Conservation (phyloP, 2,888 invertebrate species). For the Drosophila subsilvestris region DNA sequence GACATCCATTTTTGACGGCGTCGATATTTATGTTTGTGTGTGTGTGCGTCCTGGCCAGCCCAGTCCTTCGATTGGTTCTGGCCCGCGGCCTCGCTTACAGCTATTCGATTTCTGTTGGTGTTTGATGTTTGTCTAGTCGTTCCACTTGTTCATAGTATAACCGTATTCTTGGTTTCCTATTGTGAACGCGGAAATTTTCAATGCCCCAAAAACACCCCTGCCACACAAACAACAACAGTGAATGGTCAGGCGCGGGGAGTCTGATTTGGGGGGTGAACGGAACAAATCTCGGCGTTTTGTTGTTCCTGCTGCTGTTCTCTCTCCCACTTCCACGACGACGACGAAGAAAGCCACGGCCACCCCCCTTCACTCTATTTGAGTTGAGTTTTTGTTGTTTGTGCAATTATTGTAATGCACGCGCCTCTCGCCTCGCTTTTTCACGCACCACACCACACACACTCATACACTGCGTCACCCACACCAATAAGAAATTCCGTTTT, state of each 20-base stretch:
- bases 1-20: conserved; percentile 58
- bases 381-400: conserved; percentile 42
- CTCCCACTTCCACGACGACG: conserved; percentile 2
- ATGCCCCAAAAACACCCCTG: background rate
- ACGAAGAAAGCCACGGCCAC: conserved; percentile 10
- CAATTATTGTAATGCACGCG: conserved; percentile 48
- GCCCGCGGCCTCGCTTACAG: background rate
- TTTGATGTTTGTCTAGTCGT: background rate
- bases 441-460: conserved; percentile 25
- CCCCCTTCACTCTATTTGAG: conserved; percentile 32
- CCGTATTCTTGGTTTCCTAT: conserved; percentile 10
- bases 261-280: conserved; percentile 20
- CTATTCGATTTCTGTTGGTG: conserved; percentile 7
- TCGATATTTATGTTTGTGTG: background rate
- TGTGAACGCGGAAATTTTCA: conserved; percentile 35
- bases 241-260: conserved; percentile 15
- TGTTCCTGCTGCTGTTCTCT: conserved; percentile 10
- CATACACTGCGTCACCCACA: conserved; percentile 4
- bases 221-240: background rate
- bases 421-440: conserved; percentile 36
- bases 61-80: background rate
- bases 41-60: background rate
- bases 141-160: background rate
- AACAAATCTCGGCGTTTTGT: conserved; percentile 35
- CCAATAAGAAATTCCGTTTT: background rate